These are phyloP conservation scores for Drosophila novamexicana DNA, from an alignment of 1,140 invertebrate species.

Conservation along the genomic window DNA sequence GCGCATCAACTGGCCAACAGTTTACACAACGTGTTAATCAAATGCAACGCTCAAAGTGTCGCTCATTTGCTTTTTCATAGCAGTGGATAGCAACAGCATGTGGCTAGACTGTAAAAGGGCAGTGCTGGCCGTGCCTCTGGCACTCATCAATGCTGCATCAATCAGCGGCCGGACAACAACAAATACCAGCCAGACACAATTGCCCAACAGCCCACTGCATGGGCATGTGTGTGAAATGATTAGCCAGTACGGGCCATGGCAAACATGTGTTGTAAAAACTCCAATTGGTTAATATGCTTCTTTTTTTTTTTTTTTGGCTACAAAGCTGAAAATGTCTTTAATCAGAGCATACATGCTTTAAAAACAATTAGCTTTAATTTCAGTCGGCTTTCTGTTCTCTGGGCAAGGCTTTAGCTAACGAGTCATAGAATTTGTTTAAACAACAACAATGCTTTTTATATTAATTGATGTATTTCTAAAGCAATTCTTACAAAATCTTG, in stretches of 20 bases:
- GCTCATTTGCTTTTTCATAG: conserved; percentile 57
- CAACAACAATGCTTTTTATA: too few species aligned
- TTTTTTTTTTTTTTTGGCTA: background rate
- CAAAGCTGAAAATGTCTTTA: background rate
- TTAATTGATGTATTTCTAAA: too few species aligned
- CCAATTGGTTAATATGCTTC: too few species aligned
- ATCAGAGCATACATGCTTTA: background rate
- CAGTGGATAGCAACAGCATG: conserved; percentile 35
- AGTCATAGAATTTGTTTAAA: too few species aligned
- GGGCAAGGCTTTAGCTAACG: too few species aligned
- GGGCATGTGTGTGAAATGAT: conserved; percentile 35
- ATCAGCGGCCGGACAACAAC: conserved; percentile 45
- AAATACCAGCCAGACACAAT: conserved; percentile 21
- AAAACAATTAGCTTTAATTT: too few species aligned
- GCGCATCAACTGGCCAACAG: conserved; percentile 12
- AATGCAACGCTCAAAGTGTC: conserved; percentile 64
- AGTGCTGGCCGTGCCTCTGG: conserved; percentile 26
- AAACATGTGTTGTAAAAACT: background rate
- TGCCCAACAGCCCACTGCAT: conserved; percentile 1
- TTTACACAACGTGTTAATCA: conserved; percentile 64
- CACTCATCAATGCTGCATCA: conserved; percentile 64
- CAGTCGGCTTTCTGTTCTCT: too few species aligned
- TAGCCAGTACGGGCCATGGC: conserved; percentile 14
- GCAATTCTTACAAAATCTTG: too few species aligned
- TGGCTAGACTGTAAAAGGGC: conserved; percentile 21